Base-by-base conservation (phyloP, 2,797 vertebrate species). In the Thalassophryne amazonica region DNA sequence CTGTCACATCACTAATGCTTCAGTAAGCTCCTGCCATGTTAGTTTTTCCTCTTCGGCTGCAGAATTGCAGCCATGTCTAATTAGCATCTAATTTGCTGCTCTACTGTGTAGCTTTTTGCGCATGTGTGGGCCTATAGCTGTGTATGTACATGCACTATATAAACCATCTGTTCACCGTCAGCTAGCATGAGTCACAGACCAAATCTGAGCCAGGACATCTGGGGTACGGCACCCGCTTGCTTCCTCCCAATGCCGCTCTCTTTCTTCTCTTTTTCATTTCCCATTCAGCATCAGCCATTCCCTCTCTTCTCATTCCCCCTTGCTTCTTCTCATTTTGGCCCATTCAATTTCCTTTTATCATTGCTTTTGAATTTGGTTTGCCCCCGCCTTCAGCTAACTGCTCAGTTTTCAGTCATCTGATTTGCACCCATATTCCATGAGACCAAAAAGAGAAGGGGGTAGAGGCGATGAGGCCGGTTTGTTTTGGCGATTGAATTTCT, bases 121-220 rank as follows among this genome's bases (percentile, higher is more conserved):
- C 42, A 16, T 21, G 32, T 11, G 4, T 56, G 32, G 24, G 40
- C 29, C 53, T 20, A 8, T 47, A 22, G 34, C 11, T 60, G 59
- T 47, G 47, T 64, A 54, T 1, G 46, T 51, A 53, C 61, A 57
- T 38, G 68, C 74, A 62, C 69, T 73, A 43, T 48, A 68, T 76
- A 69, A 87, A 87, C 87, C 88, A 90, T 91, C 88, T 91, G 88
- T 62, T 89, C 85, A 80, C 78, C 81, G 74, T 22, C 68, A 84
- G 81, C 68, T 53, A 64, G 68, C 42, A 69, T 88, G 83, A 87
- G 59, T 87, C 82, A 86, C 76, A 80, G 63, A 82, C 53, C 69
- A 73, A 75, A 79, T 81, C 76, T 71, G 70, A 81, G 73, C 58
- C 55, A 75, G 75, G 73, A 73, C 78, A 85, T 86, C 80, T 86